phyloP scores from a whole-genome alignment of 2,797 vertebrate species.

The Coregonus sp. region DNA sequence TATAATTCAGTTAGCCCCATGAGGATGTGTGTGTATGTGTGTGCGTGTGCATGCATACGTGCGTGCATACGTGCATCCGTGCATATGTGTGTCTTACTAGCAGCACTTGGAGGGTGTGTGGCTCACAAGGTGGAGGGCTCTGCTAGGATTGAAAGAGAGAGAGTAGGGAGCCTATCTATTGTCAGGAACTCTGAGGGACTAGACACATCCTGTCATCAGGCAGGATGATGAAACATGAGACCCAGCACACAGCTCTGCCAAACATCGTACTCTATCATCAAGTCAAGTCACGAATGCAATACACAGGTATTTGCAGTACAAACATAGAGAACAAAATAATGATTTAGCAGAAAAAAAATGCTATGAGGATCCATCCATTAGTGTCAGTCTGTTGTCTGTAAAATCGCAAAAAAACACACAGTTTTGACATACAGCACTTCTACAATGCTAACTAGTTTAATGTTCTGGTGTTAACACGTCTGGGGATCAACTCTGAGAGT shows the following conservation, averaged over 20 bases:
- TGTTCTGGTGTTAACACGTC: too few species aligned
- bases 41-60: neutral
- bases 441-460: too few species aligned
- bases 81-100: neutral
- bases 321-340: neutral
- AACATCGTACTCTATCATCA: neutral
- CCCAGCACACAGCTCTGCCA: neutral
- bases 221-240: neutral
- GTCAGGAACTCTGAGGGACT: neutral
- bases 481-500: neutral
- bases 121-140: neutral
- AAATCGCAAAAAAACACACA: too few species aligned
- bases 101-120: neutral
- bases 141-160: conserved; percentile 1
- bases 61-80: neutral
- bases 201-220: neutral
- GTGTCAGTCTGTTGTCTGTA: neutral
- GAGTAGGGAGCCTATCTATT: neutral
- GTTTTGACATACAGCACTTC: too few species aligned
- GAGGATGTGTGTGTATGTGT: neutral
- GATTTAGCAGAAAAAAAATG: neutral
- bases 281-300: neutral
- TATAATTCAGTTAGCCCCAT: neutral
- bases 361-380: neutral
- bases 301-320: neutral